A percentile compares a stretch with the other conserved stretches of the same genome.
phyloP scores from a whole-genome alignment of 2,888 invertebrate genomes.

The Penaeus monodon region DNA sequence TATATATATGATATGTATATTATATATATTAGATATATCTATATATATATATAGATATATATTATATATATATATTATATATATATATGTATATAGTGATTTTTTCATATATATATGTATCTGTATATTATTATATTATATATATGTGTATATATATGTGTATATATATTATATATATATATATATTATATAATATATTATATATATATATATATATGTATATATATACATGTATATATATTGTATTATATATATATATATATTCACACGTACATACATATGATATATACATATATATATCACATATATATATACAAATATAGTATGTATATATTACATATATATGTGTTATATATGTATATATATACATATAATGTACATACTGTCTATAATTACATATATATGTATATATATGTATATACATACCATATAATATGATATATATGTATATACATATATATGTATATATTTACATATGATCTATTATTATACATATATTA shows the following conservation, averaged over 20 bases:
- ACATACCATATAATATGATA: too few relatives aligned
- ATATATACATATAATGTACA: neutral
- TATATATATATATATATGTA: neutral
- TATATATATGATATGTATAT: neutral
- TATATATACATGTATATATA: neutral
- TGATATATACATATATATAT: neutral
- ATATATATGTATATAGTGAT: neutral
- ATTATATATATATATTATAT: neutral
- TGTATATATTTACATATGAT: too few relatives aligned
- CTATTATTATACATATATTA: too few relatives aligned
- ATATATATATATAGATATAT: neutral
- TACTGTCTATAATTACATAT: too few relatives aligned
- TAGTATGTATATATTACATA: too few relatives aligned
- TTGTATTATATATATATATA: neutral
- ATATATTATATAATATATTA: neutral
- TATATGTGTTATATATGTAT: neutral
- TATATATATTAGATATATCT: neutral
- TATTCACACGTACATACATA: neutral
- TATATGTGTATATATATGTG: neutral
- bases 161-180: neutral
- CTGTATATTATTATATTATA: neutral
- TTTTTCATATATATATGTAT: neutral
- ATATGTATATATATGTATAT: too few relatives aligned
- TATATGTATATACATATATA: too few relatives aligned
- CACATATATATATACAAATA: neutral